Percentiles rank a stretch among this genome's conserved stretches.
phyloP scores from a whole-genome alignment of 2,113 vertebrate genomes.

The Myotis davidii region DNA sequence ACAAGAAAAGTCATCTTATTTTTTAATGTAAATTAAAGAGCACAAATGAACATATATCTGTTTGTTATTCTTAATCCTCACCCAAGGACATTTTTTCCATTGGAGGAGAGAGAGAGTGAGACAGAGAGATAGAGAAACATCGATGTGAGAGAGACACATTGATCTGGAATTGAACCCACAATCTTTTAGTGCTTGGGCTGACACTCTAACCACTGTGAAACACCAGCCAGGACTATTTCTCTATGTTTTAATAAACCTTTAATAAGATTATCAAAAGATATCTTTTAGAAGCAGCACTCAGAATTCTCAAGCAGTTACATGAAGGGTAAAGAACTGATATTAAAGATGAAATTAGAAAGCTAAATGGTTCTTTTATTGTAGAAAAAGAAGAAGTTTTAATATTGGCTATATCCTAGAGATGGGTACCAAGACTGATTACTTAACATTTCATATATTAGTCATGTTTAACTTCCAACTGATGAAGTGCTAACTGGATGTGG shows the following conservation, averaged over 20 bases:
- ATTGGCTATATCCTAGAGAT: not conserved
- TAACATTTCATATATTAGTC: constrained; percentile 23
- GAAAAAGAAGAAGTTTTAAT: not conserved
- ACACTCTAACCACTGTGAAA: too few relatives aligned
- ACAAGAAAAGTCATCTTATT: not conserved
- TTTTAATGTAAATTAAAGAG: not conserved
- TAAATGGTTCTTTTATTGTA: not conserved
- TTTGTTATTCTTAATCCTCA: not conserved
- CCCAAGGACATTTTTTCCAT: too few relatives aligned
- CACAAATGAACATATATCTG: not conserved
- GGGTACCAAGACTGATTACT: not conserved
- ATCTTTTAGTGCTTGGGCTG: too few relatives aligned
- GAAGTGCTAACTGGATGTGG: not conserved
- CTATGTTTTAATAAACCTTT: not conserved
- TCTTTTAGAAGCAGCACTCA: not conserved
- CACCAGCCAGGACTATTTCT: too few relatives aligned
- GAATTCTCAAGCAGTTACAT: not conserved
- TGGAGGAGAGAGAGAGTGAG: too few relatives aligned
- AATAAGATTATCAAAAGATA: not conserved
- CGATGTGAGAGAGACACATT: too few relatives aligned
- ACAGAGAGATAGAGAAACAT: too few relatives aligned
- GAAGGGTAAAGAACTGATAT: not conserved
- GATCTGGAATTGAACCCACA: too few relatives aligned
- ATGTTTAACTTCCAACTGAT: not conserved
- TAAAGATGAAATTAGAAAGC: not conserved